Evolutionary conservation across 2,113 vertebrate genomes (phyloP), one percentile per base, ranked within the genome.

Genomic region (Pachyramphus minor): DNA sequence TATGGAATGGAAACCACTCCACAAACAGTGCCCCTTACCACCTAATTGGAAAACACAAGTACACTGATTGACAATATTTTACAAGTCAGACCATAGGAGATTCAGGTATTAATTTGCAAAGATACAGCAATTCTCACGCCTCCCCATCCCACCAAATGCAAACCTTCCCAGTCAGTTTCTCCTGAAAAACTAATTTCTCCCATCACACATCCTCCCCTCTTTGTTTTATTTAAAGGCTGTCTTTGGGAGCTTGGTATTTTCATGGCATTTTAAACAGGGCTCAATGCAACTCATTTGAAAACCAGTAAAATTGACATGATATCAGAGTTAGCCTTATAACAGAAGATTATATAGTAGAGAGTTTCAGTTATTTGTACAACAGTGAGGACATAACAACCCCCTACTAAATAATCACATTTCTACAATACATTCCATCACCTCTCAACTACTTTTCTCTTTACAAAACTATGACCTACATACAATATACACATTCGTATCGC

Each of bases 281-380:
- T 84, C 95, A 96, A 93, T 85, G 80, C 74, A 96, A 97, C 62
- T 97, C 64, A 97, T 96, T 95, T 77, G 89, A 86, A 82, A 91
- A 97, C 75, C 87, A 95, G 94, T 69, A 90, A 97, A 97, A 98
- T 62, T 87, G 84, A 97, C 96, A 95, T 97, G 97, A 98, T 98
- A 98, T 97, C 98, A 98, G 98, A 98, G 93, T 96, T 97, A 97
- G 98, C 97, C 98, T 98, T 98, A 98, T 96, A 98, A 97, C 94
- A 97, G 77, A 95, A 96, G 75, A 97, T 87, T 97, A 97, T 89
- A 89, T 97, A 97, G 96, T 95, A 94, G 97, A 97, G 93, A 98
- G 97, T 97, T 97, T 97, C 94, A 64, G 95, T 97, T 97, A 87
- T 96, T 97, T 97, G 95, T 97, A 97, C 90, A 97, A 97, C 66